Base-by-base conservation (phyloP, 2,888 invertebrate species). In the Pteria penguin region DNA sequence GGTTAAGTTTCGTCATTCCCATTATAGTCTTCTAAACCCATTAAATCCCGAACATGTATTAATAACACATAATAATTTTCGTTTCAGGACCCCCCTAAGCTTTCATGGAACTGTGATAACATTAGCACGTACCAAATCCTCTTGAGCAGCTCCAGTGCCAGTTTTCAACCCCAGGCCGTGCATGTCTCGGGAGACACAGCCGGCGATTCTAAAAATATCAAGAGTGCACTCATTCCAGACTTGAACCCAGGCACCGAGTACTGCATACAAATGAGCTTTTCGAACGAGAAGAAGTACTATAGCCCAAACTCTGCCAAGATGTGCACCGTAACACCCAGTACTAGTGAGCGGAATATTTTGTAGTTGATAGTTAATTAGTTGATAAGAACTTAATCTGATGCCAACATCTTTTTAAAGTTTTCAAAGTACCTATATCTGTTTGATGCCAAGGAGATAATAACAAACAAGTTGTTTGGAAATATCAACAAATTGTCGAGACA, bases 171-270 rank as follows among this genome's bases (percentile, higher is more conserved):
- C 5, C 60, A 69, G 45, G 72, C 74, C 8, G 72, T 80, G 4
- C 62, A 66, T 26, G 62, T 79, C 31, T 69, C 83, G 8, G 85
- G 82, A 4, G 72, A 72, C 27, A 77, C 76, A 18, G 69, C 76
- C 11, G 82, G 81, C 2, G 75, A 82, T 29, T 63, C 76, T 8
- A 75, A 76, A 26, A 81, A 82, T 18, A 54, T 69, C 4, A 77
- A 77, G 58, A 77, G 81, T 29, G 78, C 86, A 31, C 68, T 83
- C 58, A 81, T 89, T 18, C 80, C 84, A 1, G 84, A 88, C 55
- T 82, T 87, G 0, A 76, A 82, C 26, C 88, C 89, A 0, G 86
- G 81, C 52, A 88, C 87, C 1, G 71, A 76, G 70, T 89, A 88
- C 74, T 89, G 89, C 76, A 83, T 87, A 2, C 76, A 81, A 24